Conservation (phyloP, 2,888 invertebrate species). For the Ectropis crepuscularia region DNA sequence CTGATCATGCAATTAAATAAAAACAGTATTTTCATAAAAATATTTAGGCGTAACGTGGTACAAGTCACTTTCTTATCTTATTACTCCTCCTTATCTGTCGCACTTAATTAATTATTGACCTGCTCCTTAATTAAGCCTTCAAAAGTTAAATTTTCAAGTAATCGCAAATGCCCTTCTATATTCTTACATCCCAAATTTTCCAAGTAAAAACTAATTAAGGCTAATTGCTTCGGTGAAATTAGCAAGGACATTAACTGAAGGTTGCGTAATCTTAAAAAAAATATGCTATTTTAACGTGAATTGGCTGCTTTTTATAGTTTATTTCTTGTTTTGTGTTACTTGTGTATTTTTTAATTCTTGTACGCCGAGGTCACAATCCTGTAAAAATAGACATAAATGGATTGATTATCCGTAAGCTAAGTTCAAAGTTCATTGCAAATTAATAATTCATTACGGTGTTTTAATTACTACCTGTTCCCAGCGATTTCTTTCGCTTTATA, state of each 20-base stretch:
- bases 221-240: slow-evolving; percentile 22
- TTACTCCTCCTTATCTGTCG: neutral
- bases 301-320: neutral
- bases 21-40: no score
- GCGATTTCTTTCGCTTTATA: no score
- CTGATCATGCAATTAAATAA: no score
- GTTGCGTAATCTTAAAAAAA: slow-evolving; percentile 28
- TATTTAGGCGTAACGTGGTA: neutral
- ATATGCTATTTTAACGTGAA: neutral
- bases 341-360: neutral
- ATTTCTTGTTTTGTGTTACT: neutral
- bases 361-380: no score
- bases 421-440: no score
- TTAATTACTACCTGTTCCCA: no score
- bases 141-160: slow-evolving; percentile 9
- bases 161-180: slow-evolving; percentile 18
- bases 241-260: slow-evolving; percentile 17
- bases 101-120: slow-evolving; percentile 5
- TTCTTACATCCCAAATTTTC: slow-evolving; percentile 25
- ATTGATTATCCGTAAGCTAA: no score
- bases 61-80: neutral
- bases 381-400: no score
- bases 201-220: slow-evolving; percentile 18
- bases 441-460: no score
- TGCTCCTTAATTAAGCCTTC: slow-evolving; percentile 11